Conservation (phyloP, 2,888 invertebrate species). For the Spialia ferax region DNA sequence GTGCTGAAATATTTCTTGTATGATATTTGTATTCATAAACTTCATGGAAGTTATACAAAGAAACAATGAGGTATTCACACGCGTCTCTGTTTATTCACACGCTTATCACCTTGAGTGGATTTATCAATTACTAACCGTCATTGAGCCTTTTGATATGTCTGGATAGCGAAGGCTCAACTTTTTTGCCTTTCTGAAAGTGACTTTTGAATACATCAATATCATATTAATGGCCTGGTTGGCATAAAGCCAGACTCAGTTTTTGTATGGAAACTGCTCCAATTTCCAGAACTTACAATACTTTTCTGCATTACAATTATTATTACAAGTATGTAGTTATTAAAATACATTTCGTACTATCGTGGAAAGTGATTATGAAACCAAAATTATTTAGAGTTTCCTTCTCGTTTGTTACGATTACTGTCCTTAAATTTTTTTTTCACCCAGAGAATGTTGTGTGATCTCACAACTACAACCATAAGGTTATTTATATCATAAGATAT, state of each 20-base stretch:
- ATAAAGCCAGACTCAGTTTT: neutral
- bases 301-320: too few relatives aligned
- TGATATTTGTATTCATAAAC: slow-evolving; percentile 28
- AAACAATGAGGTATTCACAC: slow-evolving; percentile 57
- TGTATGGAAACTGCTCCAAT: too few relatives aligned
- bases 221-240: neutral
- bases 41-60: slow-evolving; percentile 5
- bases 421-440: too few relatives aligned
- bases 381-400: too few relatives aligned
- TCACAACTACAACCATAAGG: too few relatives aligned
- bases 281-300: too few relatives aligned
- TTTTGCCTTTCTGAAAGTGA: neutral
- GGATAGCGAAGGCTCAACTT: neutral
- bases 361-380: too few relatives aligned
- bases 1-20: slow-evolving; percentile 13
- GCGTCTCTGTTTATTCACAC: slow-evolving; percentile 61
- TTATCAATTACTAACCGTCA: slow-evolving; percentile 37
- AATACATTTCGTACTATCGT: too few relatives aligned
- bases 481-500: too few relatives aligned
- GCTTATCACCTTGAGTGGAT: slow-evolving; percentile 56
- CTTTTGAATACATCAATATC: neutral
- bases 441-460: too few relatives aligned
- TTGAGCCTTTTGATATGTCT: slow-evolving; percentile 13
- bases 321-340: too few relatives aligned
- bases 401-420: too few relatives aligned